These are phyloP conservation scores for Azemiops feae DNA, from an alignment of 2,113 vertebrate species.

Conservation along the genomic window DNA sequence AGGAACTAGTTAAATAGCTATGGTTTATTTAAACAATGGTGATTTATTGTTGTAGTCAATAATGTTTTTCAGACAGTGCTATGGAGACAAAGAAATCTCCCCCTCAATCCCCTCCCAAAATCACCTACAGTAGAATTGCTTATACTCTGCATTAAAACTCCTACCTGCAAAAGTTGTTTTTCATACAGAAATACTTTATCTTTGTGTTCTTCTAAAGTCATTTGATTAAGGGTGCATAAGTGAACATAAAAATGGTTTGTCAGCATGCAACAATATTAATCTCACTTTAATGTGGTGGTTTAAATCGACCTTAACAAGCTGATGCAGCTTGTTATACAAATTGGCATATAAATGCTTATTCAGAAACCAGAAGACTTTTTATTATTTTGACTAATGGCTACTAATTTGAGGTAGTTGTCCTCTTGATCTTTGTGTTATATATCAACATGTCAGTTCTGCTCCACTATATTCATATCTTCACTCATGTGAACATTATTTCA, in stretches of 20 bases:
- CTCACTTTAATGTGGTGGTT: not conserved
- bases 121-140: not conserved
- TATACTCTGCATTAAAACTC: not conserved
- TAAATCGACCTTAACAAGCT: constrained; percentile 5
- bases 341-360: not conserved
- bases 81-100: not conserved
- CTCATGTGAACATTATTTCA: not conserved
- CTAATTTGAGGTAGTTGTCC: not conserved
- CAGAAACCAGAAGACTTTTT: not conserved
- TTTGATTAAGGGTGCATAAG: not conserved
- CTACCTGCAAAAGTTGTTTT: constrained; percentile 12
- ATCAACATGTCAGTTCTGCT: not conserved
- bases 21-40: not conserved
- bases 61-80: not conserved
- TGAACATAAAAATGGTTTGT: constrained; percentile 23
- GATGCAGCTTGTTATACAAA: not conserved
- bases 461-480: not conserved
- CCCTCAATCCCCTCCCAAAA: not conserved
- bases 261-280: constrained; percentile 3
- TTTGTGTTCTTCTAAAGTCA: constrained; percentile 4
- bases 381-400: constrained; percentile 11
- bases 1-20: not conserved
- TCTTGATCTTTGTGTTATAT: not conserved
- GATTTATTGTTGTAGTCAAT: not conserved
- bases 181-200: not conserved